phyloP scores from a whole-genome alignment of 1,140 invertebrate species.

The Pachyrhynchus sulphureomaculatus region DNA sequence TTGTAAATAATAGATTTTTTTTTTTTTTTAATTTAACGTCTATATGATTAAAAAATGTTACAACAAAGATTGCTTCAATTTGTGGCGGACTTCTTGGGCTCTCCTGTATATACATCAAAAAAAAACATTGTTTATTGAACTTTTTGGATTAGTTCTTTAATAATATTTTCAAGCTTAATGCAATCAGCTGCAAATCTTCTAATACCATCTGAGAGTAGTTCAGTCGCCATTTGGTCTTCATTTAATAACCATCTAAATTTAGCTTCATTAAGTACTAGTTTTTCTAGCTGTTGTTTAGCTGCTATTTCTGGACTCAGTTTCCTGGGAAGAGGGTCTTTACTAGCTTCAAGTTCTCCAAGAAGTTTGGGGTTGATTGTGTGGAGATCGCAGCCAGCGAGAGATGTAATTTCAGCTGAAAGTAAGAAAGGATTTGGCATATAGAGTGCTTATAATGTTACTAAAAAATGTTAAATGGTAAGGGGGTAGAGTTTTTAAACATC shows the following conservation, averaged over 20 bases:
- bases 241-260: slow-evolving; percentile 93
- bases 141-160: too few relatives aligned
- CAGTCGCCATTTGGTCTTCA: slow-evolving; percentile 97
- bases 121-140: too few relatives aligned
- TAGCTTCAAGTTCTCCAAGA: slow-evolving; percentile 76
- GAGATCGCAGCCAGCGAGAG: slow-evolving; percentile 94
- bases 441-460: too few relatives aligned
- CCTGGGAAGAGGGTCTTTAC: slow-evolving; percentile 60
- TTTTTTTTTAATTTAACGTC: too few relatives aligned
- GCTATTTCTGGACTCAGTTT: slow-evolving; percentile 50
- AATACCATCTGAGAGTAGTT: slow-evolving; percentile 97
- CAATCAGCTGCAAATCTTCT: slow-evolving; percentile 94
- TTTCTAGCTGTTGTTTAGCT: slow-evolving; percentile 70
- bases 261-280: slow-evolving; percentile 76
- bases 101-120: too few relatives aligned
- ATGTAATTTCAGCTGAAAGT: slow-evolving; percentile 82
- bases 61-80: too few relatives aligned
- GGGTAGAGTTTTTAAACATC: too few relatives aligned
- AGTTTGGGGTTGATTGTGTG: slow-evolving; percentile 94
- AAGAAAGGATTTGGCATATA: too few relatives aligned
- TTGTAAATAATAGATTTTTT: too few relatives aligned
- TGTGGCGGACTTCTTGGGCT: too few relatives aligned
- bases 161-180: slow-evolving; percentile 76
- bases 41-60: too few relatives aligned
- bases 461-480: too few relatives aligned